These are phyloP conservation scores for Sorex araneus DNA, from an alignment of 2,113 vertebrate species.

Conservation along the genomic window DNA sequence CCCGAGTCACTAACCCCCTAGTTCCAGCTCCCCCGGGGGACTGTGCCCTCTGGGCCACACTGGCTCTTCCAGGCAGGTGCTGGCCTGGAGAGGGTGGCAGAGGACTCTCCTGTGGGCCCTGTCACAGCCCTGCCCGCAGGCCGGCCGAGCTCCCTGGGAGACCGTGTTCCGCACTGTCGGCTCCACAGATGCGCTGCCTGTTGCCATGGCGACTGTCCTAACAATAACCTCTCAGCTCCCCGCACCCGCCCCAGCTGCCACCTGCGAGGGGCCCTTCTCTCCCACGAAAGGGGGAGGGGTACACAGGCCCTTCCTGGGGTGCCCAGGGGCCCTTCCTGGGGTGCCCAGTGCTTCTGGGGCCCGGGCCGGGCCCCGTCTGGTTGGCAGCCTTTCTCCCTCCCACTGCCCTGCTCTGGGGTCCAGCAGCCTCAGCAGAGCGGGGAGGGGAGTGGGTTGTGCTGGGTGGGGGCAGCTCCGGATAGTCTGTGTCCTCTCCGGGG, in stretches of 20 bases:
- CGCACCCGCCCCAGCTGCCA: slow-evolving; percentile 83
- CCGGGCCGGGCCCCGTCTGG: not conserved
- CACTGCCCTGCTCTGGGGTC: too few relatives aligned
- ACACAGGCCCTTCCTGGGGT: slow-evolving; percentile 31
- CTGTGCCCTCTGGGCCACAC: not conserved
- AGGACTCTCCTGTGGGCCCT: too few relatives aligned
- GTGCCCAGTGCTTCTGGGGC: not conserved
- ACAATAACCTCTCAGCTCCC: slow-evolving; percentile 84
- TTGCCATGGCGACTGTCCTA: slow-evolving; percentile 84
- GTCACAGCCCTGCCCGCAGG: not conserved
- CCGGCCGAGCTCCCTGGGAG: slow-evolving; percentile 2
- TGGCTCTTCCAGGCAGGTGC: not conserved
- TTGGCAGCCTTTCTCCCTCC: not conserved
- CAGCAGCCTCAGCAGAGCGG: too few relatives aligned
- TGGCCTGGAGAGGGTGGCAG: not conserved
- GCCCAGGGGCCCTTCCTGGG: slow-evolving; percentile 11
- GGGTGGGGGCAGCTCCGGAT: too few relatives aligned
- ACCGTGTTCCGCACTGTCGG: slow-evolving; percentile 76
- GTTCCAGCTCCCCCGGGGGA: too few relatives aligned
- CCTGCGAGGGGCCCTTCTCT: slow-evolving; percentile 78
- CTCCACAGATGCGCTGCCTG: slow-evolving; percentile 82
- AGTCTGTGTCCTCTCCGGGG: not conserved
- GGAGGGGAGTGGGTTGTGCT: too few relatives aligned
- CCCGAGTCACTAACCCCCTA: not conserved
- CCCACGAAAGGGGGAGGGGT: slow-evolving; percentile 19